phyloP scores from a whole-genome alignment of 1,140 invertebrate species.

The Diprion similis region DNA sequence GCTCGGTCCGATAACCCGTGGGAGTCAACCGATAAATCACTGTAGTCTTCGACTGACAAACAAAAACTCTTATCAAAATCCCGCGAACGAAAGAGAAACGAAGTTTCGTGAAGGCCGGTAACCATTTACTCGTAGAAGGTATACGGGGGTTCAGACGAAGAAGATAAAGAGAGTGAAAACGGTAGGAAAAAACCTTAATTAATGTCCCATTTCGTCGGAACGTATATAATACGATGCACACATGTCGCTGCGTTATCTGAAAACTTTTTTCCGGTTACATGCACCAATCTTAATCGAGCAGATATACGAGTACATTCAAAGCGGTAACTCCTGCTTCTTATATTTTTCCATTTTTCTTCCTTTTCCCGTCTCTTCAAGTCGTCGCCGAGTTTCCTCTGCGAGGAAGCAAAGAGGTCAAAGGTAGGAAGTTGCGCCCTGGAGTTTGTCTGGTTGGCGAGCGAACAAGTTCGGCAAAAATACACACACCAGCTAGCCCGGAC shows the following conservation, averaged over 20 bases:
- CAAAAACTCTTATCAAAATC: not conserved
- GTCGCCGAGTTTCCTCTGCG: too few species aligned
- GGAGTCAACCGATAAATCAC: not conserved
- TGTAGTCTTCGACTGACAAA: not conserved
- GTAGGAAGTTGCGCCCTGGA: too few species aligned
- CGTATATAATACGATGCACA: not conserved
- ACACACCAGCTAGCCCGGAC: not conserved
- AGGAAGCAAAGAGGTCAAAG: too few species aligned
- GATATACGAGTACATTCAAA: not conserved
- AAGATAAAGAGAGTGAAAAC: not conserved
- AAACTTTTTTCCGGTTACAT: not conserved
- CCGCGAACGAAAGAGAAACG: not conserved
- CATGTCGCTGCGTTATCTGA: not conserved
- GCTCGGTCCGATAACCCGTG: not conserved
- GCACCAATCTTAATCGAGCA: not conserved
- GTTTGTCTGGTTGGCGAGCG: not conserved
- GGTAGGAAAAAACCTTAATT: not conserved
- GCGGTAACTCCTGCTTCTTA: not conserved
- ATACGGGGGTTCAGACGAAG: not conserved
- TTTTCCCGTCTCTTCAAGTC: too few species aligned
- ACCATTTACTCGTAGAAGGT: not conserved
- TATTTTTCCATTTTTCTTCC: not conserved
- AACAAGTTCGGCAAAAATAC: not conserved
- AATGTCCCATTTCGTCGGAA: not conserved
- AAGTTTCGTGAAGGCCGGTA: not conserved